phyloP scores from a whole-genome alignment of 2,888 invertebrate genomes.

The Gastracanthus pulcherrimus region DNA sequence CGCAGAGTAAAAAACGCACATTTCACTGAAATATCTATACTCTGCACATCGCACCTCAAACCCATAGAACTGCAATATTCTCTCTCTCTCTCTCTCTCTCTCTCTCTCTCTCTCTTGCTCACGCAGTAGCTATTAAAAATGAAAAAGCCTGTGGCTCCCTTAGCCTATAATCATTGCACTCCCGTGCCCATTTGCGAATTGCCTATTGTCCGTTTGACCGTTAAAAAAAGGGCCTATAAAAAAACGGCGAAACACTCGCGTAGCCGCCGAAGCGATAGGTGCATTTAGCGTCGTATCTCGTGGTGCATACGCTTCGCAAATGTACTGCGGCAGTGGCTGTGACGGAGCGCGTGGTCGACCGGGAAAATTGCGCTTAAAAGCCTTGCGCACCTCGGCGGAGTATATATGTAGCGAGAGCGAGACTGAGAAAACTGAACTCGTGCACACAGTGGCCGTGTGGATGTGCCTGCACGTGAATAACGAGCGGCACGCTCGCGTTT shows the following conservation, averaged over 20 bases:
- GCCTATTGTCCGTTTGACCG: neutral
- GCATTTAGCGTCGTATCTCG: neutral
- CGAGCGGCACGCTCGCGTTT: neutral
- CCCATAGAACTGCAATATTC: too few relatives aligned
- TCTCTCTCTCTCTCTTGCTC: too few relatives aligned
- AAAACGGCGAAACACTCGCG: neutral
- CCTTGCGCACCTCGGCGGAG: slow-evolving; percentile 14
- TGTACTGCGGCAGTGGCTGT: neutral
- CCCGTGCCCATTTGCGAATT: neutral
- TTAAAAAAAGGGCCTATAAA: neutral
- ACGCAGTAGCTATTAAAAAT: too few relatives aligned
- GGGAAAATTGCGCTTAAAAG: slow-evolving; percentile 43
- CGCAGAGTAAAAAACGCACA: too few relatives aligned
- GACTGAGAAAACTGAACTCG: too few relatives aligned
- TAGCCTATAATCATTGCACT: too few relatives aligned
- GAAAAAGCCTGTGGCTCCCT: too few relatives aligned
- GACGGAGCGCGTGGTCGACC: neutral
- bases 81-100: too few relatives aligned
- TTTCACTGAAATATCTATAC: too few relatives aligned
- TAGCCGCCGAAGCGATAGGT: neutral
- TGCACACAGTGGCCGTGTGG: too few relatives aligned
- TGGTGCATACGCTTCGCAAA: neutral
- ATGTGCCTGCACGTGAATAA: neutral
- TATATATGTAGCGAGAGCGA: too few relatives aligned
- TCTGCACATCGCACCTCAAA: too few relatives aligned